Evolutionary conservation across 2,888 invertebrate genomes (phyloP).

Genomic region (Melanophora roralis): DNA sequence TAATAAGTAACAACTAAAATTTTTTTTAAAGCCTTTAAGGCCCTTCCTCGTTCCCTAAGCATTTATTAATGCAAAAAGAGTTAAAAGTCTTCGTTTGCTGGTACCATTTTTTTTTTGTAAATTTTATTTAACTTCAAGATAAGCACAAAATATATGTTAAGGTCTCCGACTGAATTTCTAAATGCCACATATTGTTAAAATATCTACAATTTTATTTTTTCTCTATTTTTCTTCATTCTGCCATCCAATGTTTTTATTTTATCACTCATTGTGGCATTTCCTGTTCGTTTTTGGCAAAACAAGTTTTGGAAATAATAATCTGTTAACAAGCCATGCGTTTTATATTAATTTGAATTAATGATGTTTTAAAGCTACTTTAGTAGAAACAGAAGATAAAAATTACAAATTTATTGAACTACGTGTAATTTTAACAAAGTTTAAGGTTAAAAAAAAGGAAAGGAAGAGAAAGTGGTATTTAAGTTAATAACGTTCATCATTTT

Average conservation of each 20-base stretch:
- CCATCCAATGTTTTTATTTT: neutral
- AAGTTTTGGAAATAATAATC: conserved; percentile 47
- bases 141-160: conserved; percentile 56
- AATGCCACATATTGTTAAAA: conserved; percentile 50
- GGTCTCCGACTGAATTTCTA: conserved; percentile 54
- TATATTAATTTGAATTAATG: conserved; percentile 55
- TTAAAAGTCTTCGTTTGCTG: conserved; percentile 30
- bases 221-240: neutral
- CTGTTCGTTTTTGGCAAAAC: conserved; percentile 27
- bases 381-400: no score
- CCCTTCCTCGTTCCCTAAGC: neutral
- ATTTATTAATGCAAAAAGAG: conserved; percentile 16
- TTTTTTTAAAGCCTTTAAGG: neutral
- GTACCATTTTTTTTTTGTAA: conserved; percentile 13
- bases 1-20: no score
- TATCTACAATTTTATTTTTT: conserved; percentile 36
- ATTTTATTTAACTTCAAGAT: conserved; percentile 41
- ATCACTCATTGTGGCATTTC: neutral
- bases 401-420: no score
- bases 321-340: conserved; percentile 41
- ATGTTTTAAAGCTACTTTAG: neutral
- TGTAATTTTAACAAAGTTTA: no score
- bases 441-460: no score
- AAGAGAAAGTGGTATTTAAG: no score
- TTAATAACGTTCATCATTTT: no score